A percentile compares a stretch with the other conserved stretches of the same genome.
Evolutionary conservation across 2,888 invertebrate genomes (phyloP).

Genomic region (Philereme vetulata): DNA sequence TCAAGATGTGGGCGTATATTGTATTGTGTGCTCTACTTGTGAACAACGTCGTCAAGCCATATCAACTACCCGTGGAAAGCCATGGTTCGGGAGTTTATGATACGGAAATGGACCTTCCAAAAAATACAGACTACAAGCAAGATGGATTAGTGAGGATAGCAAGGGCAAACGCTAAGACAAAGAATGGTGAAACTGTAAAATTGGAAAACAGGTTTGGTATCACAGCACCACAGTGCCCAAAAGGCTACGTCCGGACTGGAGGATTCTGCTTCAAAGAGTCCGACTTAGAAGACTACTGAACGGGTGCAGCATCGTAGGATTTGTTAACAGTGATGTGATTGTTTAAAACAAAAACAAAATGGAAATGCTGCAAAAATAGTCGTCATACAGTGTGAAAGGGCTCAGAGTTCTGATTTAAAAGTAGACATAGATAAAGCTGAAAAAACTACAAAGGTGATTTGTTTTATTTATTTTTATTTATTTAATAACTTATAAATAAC

Average conservation of each 20-base stretch:
- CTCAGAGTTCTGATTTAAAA: too few relatives aligned
- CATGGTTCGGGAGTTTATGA: background rate
- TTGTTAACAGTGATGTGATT: too few relatives aligned
- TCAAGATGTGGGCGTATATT: constrained; percentile 19
- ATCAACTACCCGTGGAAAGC: background rate
- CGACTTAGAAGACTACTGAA: background rate
- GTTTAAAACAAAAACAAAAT: too few relatives aligned
- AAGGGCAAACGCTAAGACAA: background rate
- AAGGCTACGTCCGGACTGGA: constrained; percentile 9
- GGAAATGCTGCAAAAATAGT: too few relatives aligned
- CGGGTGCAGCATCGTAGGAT: too few relatives aligned
- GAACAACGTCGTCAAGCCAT: constrained; percentile 3
- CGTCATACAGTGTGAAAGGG: too few relatives aligned
- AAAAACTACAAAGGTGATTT: too few relatives aligned
- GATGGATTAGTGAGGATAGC: constrained; percentile 5
- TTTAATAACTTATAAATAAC: too few relatives aligned
- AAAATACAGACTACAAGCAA: background rate
- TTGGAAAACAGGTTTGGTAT: constrained; percentile 42
- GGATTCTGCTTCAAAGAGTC: constrained; percentile 5
- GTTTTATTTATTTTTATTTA: too few relatives aligned
- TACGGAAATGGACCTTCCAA: background rate
- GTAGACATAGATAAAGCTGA: too few relatives aligned
- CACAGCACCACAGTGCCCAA: constrained; percentile 20
- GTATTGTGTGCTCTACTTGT: constrained; percentile 14
- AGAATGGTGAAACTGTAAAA: constrained; percentile 2